phyloP scores from a whole-genome alignment of 2,797 vertebrate species.

The Emydoidea blandingii region DNA sequence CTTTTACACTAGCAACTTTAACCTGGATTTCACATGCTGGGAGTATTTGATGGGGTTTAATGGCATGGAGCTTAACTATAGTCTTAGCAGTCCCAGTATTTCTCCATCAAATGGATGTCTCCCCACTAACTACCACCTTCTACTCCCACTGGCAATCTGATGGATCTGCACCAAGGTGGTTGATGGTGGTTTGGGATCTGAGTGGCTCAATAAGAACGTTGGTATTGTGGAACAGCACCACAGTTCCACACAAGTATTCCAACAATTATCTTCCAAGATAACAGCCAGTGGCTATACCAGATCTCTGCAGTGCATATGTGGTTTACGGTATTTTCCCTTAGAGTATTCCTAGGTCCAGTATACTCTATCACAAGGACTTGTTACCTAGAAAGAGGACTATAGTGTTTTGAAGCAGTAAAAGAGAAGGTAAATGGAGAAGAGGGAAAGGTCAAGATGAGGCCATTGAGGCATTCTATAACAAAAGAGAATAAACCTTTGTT shows the following conservation, averaged over 20 bases:
- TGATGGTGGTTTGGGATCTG: not conserved
- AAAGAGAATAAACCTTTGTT: not conserved
- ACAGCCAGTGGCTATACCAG: not conserved
- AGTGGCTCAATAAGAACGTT: not conserved
- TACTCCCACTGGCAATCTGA: not conserved
- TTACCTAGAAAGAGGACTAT: not conserved
- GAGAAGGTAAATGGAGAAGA: not conserved
- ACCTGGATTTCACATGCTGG: not conserved
- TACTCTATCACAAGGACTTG: not conserved
- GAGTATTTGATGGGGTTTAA: not conserved
- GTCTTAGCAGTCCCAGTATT: not conserved
- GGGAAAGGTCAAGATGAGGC: not conserved
- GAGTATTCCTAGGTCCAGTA: not conserved
- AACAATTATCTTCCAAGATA: not conserved
- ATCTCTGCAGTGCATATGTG: not conserved
- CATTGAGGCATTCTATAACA: accelerated
- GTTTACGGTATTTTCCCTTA: not conserved
- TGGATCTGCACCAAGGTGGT: not conserved
- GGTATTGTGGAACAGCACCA: not conserved
- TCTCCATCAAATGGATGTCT: not conserved
- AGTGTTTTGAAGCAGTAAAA: not conserved
- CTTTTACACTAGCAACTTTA: not conserved
- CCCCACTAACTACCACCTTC: not conserved
- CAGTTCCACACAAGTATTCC: not conserved
- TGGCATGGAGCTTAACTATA: not conserved